Percentiles rank a stretch among this genome's conserved stretches.
These are phyloP conservation scores for Molossus molossus DNA, from an alignment of 2,797 vertebrate genomes.

Conservation along the genomic window DNA sequence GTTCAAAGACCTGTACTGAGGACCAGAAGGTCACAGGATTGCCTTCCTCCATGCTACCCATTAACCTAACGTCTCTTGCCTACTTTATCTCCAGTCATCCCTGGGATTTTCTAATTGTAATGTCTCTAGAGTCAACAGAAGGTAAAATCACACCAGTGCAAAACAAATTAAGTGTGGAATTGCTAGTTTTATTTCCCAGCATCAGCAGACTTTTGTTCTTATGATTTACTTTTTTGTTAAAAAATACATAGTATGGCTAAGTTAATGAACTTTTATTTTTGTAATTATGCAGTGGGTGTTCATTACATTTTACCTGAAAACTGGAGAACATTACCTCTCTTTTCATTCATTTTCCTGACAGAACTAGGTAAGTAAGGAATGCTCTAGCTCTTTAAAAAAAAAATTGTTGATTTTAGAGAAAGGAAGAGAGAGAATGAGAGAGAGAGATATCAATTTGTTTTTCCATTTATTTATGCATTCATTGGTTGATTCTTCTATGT, in stretches of 20 bases:
- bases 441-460: too few species aligned
- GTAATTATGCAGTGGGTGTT: not conserved
- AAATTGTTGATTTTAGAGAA: not conserved
- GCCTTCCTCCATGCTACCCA: constrained; percentile 41
- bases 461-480: too few species aligned
- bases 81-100: constrained; percentile 40
- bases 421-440: too few species aligned
- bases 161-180: constrained; percentile 62
- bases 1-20: constrained; percentile 31
- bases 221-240: constrained; percentile 16
- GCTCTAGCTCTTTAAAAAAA: not conserved
- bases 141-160: constrained; percentile 60
- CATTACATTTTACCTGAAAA: not conserved
- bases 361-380: not conserved
- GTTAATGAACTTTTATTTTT: constrained; percentile 51
- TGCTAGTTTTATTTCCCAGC: constrained; percentile 60
- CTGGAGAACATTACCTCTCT: not conserved
- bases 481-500: not conserved
- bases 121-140: constrained; percentile 63
- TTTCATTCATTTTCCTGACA: not conserved
- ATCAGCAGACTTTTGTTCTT: constrained; percentile 11
- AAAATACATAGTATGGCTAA: constrained; percentile 4
- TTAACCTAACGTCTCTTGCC: constrained; percentile 53
- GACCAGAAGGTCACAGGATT: not conserved
- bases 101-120: constrained; percentile 65